These are phyloP conservation scores for Norana najaformis DNA, from an alignment of 2,888 invertebrate genomes.

Conservation along the genomic window DNA sequence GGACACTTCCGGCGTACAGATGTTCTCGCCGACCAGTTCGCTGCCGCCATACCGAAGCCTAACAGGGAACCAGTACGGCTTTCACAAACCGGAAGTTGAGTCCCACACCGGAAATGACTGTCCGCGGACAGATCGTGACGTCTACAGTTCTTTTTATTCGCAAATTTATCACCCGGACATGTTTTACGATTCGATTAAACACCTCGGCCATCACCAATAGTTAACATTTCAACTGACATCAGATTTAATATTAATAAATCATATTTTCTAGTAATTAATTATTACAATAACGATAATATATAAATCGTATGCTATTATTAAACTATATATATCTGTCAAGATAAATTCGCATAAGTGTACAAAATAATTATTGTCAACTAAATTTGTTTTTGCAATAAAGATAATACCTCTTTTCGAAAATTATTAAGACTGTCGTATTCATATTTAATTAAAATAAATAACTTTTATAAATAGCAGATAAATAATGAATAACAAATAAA, in stretches of 20 bases:
- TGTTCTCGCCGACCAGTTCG: background rate
- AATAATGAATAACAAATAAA: too few relatives aligned
- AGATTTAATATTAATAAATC: constrained; percentile 4
- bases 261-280: background rate
- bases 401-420: background rate
- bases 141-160: constrained; percentile 17
- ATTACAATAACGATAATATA: background rate
- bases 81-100: background rate
- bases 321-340: background rate
- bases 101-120: constrained; percentile 1
- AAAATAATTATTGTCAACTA: too few relatives aligned
- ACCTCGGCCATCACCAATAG: background rate
- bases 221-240: background rate
- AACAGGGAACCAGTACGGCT: background rate
- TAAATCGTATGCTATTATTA: background rate
- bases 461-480: too few relatives aligned
- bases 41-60: constrained; percentile 15
- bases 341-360: background rate
- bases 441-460: too few relatives aligned
- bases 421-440: too few relatives aligned
- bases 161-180: constrained; percentile 16
- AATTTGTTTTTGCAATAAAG: background rate
- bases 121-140: background rate
- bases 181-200: constrained; percentile 16
- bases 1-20: constrained; percentile 6